phyloP scores from a whole-genome alignment of 2,888 invertebrate species.

The Podotricha telesiphe region DNA sequence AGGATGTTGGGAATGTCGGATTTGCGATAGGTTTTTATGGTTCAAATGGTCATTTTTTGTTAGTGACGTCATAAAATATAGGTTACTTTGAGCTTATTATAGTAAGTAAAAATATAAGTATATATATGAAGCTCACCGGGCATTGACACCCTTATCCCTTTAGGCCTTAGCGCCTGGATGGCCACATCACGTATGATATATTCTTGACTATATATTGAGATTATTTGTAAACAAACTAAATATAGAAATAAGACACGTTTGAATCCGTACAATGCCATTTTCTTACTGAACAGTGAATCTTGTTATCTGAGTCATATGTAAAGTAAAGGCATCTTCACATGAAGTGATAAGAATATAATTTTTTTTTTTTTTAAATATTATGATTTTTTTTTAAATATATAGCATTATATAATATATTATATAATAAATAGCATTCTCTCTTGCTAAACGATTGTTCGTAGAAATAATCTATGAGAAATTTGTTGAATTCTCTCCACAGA shows the following conservation, averaged over 20 bases:
- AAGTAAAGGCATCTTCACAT: not conserved
- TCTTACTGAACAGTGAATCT: slow-evolving; percentile 33
- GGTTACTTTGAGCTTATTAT: not conserved
- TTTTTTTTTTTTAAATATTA: too few relatives aligned
- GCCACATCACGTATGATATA: slow-evolving; percentile 72
- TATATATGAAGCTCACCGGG: slow-evolving; percentile 71
- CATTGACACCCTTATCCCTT: slow-evolving; percentile 84
- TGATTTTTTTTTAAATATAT: too few relatives aligned
- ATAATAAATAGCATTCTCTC: too few relatives aligned
- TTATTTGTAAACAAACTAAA: slow-evolving; percentile 25
- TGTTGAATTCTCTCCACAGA: too few relatives aligned
- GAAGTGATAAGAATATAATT: slow-evolving; percentile 5
- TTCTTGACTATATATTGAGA: slow-evolving; percentile 43
- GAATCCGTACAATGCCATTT: slow-evolving; percentile 36
- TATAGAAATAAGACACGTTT: slow-evolving; percentile 37
- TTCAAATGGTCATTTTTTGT: too few relatives aligned
- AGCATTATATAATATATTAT: too few relatives aligned
- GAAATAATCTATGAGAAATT: too few relatives aligned
- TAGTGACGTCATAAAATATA: too few relatives aligned
- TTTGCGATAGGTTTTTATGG: too few relatives aligned
- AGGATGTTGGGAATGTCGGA: too few relatives aligned
- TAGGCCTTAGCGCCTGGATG: slow-evolving; percentile 81
- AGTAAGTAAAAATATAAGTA: not conserved
- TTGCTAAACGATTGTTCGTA: too few relatives aligned
- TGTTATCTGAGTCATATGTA: not conserved